Evolutionary conservation across 1,140 invertebrate species (phyloP).

Genomic region (Drosophila setifemur): DNA sequence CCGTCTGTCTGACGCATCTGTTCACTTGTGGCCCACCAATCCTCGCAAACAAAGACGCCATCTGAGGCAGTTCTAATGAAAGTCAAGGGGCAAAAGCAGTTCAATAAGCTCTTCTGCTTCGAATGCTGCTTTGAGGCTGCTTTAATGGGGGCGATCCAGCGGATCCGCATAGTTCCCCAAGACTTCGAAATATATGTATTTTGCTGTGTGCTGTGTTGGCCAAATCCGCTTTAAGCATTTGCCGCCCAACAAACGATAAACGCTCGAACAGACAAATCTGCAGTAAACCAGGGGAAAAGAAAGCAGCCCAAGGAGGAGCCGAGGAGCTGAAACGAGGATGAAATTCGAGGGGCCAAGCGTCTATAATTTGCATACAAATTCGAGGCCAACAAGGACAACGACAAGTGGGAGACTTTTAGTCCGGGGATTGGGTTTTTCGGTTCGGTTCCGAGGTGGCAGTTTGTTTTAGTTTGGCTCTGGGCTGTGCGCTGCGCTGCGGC

Average conservation of each 20-base stretch:
- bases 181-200: slow-evolving; percentile 7
- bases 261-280: slow-evolving; percentile 70
- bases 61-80: slow-evolving; percentile 54
- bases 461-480: slow-evolving; percentile 47
- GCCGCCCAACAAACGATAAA: slow-evolving; percentile 58
- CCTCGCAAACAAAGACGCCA: slow-evolving; percentile 25
- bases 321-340: slow-evolving; percentile 26
- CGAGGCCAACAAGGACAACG: slow-evolving; percentile 44
- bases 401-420: slow-evolving; percentile 50
- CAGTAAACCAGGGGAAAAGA: slow-evolving; percentile 38
- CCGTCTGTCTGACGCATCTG: slow-evolving; percentile 52
- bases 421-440: slow-evolving; percentile 37
- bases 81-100: slow-evolving; percentile 42
- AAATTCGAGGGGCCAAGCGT: slow-evolving; percentile 61
- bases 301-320: slow-evolving; percentile 24
- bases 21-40: slow-evolving; percentile 46
- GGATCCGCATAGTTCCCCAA: slow-evolving; percentile 14
- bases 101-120: slow-evolving; percentile 39
- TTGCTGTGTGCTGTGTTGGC: slow-evolving; percentile 2
- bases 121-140: slow-evolving; percentile 10
- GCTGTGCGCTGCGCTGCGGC: slow-evolving; percentile 54
- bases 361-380: slow-evolving; percentile 81
- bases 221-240: slow-evolving; percentile 64
- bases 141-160: slow-evolving; percentile 33
- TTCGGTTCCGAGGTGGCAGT: slow-evolving; percentile 15